Conservation (phyloP, 2,797 vertebrate genomes). For the Muscicapa striata region DNA sequence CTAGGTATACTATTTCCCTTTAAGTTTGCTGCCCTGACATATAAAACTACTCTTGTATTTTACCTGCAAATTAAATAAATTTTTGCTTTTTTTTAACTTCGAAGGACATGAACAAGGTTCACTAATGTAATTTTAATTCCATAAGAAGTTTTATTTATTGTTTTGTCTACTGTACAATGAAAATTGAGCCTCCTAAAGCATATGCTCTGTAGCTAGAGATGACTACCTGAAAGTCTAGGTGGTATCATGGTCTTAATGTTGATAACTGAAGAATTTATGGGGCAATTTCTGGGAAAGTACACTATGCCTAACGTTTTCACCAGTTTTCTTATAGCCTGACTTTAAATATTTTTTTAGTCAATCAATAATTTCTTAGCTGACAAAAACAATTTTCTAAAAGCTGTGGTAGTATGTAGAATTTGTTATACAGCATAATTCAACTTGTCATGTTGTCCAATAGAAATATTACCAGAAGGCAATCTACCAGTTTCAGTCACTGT, state of each 20-base stretch:
- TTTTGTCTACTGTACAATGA: background rate
- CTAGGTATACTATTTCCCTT: slow-evolving; percentile 35
- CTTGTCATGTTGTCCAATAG: slow-evolving; percentile 55
- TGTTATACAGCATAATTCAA: slow-evolving; percentile 67
- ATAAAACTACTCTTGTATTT: slow-evolving; percentile 53
- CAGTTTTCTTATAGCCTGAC: slow-evolving; percentile 7
- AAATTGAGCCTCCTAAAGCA: background rate
- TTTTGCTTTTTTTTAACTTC: background rate
- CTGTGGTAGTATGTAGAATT: slow-evolving; percentile 53
- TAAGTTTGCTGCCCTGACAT: slow-evolving; percentile 50
- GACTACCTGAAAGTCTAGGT: background rate
- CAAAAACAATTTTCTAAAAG: slow-evolving; percentile 68
- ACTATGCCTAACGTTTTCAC: slow-evolving; percentile 37
- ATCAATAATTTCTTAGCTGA: slow-evolving; percentile 68
- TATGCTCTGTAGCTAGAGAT: background rate
- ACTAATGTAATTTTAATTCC: background rate
- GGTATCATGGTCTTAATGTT: background rate
- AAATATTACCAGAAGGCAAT: slow-evolving; percentile 66
- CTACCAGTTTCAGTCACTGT: slow-evolving; percentile 59
- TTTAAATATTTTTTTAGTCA: slow-evolving; percentile 67
- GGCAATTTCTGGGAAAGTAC: background rate
- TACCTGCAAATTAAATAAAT: slow-evolving; percentile 60
- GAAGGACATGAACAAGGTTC: background rate
- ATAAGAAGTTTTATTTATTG: slow-evolving; percentile 12
- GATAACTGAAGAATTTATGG: slow-evolving; percentile 5